Evolutionary conservation across 2,797 vertebrate genomes (phyloP).

Genomic region (Poecilia wingei): DNA sequence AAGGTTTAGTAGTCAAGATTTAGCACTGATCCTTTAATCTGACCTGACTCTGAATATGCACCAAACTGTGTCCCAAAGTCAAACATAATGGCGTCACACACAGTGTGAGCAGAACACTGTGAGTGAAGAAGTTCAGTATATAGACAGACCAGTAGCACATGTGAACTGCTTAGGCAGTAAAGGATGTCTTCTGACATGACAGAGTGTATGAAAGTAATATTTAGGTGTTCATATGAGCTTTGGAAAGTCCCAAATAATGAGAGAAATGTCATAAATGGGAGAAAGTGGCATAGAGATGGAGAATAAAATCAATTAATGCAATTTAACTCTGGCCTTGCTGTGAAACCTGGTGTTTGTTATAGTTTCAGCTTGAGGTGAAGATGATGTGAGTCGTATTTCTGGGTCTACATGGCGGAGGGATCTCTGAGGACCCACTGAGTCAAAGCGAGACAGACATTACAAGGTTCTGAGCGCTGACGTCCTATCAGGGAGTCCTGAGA

Average conservation of each 20-base stretch:
- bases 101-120: not conserved
- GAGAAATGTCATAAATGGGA: conserved; percentile 14
- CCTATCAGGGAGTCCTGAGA: conserved; percentile 36
- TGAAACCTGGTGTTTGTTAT: conserved; percentile 39
- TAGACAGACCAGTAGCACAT: not conserved
- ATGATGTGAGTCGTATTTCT: conserved; percentile 31
- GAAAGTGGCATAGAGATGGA: conserved; percentile 1
- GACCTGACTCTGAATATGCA: not conserved
- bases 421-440: conserved; percentile 29
- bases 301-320: conserved; percentile 8
- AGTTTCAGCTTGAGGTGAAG: conserved; percentile 9
- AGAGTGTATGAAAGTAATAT: not conserved
- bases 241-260: not conserved
- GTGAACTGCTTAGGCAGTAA: not conserved
- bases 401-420: conserved; percentile 29
- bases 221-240: not conserved
- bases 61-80: not conserved
- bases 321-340: conserved; percentile 28
- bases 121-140: not conserved
- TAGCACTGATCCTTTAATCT: not conserved
- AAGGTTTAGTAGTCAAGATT: not conserved
- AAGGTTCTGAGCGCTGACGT: conserved; percentile 23
- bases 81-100: not conserved
- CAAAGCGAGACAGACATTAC: conserved; percentile 21
- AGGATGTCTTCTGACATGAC: not conserved